Evolutionary conservation across 2,888 invertebrate genomes (phyloP).

Genomic region (Plebejus argus): DNA sequence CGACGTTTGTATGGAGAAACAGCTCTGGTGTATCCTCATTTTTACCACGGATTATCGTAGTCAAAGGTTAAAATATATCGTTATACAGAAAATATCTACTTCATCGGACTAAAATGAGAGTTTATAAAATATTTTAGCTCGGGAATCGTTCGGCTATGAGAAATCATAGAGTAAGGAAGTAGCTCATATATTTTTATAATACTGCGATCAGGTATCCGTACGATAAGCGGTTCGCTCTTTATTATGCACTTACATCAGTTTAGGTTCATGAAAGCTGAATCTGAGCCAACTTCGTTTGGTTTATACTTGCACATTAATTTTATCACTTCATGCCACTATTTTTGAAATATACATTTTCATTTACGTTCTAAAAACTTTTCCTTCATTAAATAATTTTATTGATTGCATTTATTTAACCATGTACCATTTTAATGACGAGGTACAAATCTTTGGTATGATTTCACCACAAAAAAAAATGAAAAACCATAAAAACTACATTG

Average conservation of each 20-base stretch:
- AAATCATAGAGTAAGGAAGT: constrained; percentile 23
- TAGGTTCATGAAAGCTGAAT: constrained; percentile 24
- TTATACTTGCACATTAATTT: not conserved
- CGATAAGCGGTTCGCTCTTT: constrained; percentile 28
- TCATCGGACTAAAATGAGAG: constrained; percentile 20
- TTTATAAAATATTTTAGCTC: constrained; percentile 28
- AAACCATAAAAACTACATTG: too few species aligned
- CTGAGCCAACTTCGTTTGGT: constrained; percentile 19
- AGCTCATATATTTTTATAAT: constrained; percentile 31
- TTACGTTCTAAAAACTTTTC: not conserved
- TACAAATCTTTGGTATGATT: too few species aligned
- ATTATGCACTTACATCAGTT: constrained; percentile 18
- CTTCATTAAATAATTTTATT: too few species aligned
- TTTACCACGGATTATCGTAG: not conserved
- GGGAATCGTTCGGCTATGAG: constrained; percentile 21
- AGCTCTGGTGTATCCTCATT: too few species aligned
- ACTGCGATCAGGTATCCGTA: constrained; percentile 26
- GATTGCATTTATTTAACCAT: too few species aligned
- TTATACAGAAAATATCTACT: constrained; percentile 2
- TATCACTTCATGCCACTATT: not conserved
- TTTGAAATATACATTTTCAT: not conserved
- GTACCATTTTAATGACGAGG: too few species aligned
- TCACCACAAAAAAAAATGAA: too few species aligned
- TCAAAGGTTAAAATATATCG: not conserved
- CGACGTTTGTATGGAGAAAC: too few species aligned